Conservation (phyloP, 2,113 vertebrate genomes). For the Ammodramus savannarum region DNA sequence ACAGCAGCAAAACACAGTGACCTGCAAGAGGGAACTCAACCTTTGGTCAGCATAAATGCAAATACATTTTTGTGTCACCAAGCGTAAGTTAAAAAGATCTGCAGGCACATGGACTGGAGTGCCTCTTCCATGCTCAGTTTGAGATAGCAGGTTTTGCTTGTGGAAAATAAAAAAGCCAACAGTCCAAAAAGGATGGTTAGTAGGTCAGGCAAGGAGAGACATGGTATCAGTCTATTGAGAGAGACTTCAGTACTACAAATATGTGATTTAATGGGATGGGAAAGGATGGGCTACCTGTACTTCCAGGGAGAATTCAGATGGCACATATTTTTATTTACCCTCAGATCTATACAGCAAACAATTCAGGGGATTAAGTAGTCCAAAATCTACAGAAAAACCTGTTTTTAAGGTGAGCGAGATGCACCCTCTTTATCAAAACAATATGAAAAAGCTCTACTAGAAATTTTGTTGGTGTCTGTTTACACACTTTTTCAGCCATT, state of each 20-base stretch:
- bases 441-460: background rate
- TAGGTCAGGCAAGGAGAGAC: background rate
- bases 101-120: background rate
- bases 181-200: background rate
- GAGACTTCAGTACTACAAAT: background rate
- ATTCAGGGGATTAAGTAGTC: background rate
- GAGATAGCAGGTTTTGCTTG: background rate
- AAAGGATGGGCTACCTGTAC: background rate
- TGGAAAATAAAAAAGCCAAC: background rate
- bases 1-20: background rate
- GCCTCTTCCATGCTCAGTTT: background rate
- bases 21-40: background rate
- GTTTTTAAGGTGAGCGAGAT: background rate
- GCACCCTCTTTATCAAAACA: background rate
- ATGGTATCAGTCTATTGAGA: background rate
- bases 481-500: background rate
- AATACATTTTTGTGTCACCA: background rate
- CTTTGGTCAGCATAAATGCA: background rate
- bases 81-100: background rate
- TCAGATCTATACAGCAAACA: background rate
- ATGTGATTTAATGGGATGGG: background rate
- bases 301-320: background rate
- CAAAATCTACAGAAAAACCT: background rate
- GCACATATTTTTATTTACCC: background rate
- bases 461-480: background rate